These are phyloP conservation scores for Chrysomela aeneicollis DNA, from an alignment of 2,888 invertebrate genomes.

Conservation along the genomic window DNA sequence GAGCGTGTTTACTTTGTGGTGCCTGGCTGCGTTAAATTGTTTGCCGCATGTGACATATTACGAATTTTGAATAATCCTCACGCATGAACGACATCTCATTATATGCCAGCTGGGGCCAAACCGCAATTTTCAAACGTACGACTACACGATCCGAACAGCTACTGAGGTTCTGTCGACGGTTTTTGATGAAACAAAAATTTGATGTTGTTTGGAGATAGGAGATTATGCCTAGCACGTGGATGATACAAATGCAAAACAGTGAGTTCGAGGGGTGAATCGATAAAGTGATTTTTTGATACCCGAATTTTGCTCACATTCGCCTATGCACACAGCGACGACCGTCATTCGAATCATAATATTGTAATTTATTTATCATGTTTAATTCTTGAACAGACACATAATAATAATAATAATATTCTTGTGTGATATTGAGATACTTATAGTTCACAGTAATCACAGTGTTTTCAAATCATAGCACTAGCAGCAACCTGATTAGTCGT, in stretches of 20 bases:
- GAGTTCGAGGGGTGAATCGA: neutral
- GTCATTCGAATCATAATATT: no score
- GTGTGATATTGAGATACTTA: no score
- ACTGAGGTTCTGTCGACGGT: neutral
- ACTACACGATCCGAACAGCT: slow-evolving; percentile 19
- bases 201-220: neutral
- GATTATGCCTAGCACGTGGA: neutral
- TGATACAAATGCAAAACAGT: neutral
- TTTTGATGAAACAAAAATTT: slow-evolving; percentile 19
- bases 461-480: no score
- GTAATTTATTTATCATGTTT: no score
- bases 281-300: no score
- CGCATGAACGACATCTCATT: slow-evolving; percentile 46
- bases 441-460: no score
- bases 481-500: no score
- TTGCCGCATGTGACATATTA: slow-evolving; percentile 51
- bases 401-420: no score
- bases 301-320: no score
- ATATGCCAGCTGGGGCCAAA: slow-evolving; percentile 23
- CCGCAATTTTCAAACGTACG: slow-evolving; percentile 21
- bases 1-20: slow-evolving; percentile 44
- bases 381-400: no score
- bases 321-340: no score
- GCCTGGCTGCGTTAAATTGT: slow-evolving; percentile 47
- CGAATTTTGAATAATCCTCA: slow-evolving; percentile 52